These are phyloP conservation scores for Platycheirus rosarum DNA, from an alignment of 2,888 invertebrate genomes.

Conservation along the genomic window DNA sequence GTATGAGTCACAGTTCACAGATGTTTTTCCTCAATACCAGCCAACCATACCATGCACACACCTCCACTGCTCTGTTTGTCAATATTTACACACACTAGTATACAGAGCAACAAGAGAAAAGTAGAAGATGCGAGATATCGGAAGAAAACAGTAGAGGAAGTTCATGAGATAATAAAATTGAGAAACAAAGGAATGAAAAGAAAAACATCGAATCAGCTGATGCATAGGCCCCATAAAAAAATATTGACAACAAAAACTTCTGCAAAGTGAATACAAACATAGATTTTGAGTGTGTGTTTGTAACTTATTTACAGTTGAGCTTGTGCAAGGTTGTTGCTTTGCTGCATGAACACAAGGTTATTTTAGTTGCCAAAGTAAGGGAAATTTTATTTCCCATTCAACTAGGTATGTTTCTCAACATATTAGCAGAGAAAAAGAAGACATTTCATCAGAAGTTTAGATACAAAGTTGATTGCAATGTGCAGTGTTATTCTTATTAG, in stretches of 20 bases:
- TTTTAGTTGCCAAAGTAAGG: slow-evolving; percentile 36
- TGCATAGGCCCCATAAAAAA: slow-evolving; percentile 12
- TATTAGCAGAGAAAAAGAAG: not conserved
- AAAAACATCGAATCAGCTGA: slow-evolving; percentile 74
- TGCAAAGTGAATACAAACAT: slow-evolving; percentile 37
- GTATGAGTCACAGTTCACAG: slow-evolving; percentile 45
- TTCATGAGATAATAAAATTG: not conserved
- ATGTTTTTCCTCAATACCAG: slow-evolving; percentile 50
- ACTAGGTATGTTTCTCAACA: slow-evolving; percentile 34
- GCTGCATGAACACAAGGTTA: slow-evolving; percentile 66
- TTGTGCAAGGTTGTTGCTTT: slow-evolving; percentile 69
- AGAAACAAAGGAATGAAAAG: slow-evolving; percentile 45
- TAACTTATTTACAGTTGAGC: not conserved
- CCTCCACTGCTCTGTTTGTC: not conserved
- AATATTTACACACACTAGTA: slow-evolving; percentile 43
- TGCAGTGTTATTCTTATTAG: not conserved
- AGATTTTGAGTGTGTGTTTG: slow-evolving; percentile 6
- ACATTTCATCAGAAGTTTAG: slow-evolving; percentile 11
- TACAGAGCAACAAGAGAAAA: slow-evolving; percentile 49
- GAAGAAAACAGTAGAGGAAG: slow-evolving; percentile 20
- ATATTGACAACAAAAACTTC: slow-evolving; percentile 8
- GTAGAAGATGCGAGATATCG: slow-evolving; percentile 40
- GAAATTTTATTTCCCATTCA: slow-evolving; percentile 7
- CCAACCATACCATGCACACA: not conserved
- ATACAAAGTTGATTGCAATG: slow-evolving; percentile 52